Evolutionary conservation across 1,140 invertebrate species (phyloP).

Genomic region (Potamilus streckersoni): DNA sequence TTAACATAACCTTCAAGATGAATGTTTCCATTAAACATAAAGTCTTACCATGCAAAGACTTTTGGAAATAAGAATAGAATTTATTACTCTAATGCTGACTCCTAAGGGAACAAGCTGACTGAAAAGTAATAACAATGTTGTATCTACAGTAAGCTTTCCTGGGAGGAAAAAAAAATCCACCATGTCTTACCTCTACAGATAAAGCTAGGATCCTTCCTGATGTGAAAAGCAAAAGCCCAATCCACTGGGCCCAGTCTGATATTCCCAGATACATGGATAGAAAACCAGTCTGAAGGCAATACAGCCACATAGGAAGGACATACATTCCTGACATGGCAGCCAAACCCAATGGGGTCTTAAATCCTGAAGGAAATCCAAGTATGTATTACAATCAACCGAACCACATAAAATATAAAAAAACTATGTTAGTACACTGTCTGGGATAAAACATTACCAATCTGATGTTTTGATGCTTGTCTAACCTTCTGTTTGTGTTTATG

Average conservation of each 20-base stretch:
- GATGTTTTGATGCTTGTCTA: not conserved
- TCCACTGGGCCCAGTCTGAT: conserved; percentile 21
- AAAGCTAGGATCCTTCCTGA: conserved; percentile 45
- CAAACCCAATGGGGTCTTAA: conserved; percentile 48
- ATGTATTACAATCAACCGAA: not conserved
- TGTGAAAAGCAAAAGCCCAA: conserved; percentile 25
- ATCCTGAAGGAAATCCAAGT: conserved; percentile 39
- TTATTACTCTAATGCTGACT: no score
- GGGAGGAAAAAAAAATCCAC: no score
- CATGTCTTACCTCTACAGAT: conserved; percentile 40
- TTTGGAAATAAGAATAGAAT: no score
- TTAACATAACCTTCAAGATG: no score
- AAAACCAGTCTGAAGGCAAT: conserved; percentile 27
- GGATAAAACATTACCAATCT: not conserved
- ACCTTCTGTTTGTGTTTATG: not conserved
- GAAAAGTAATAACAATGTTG: no score
- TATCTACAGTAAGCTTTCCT: no score
- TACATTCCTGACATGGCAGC: conserved; percentile 48
- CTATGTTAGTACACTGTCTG: not conserved
- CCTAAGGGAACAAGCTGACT: no score
- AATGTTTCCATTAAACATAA: no score
- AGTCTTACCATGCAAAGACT: no score
- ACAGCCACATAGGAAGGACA: conserved; percentile 46
- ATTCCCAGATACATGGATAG: conserved; percentile 21
- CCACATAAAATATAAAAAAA: not conserved